Conservation (phyloP, 1,140 invertebrate species). For the Achatina immaculata region DNA sequence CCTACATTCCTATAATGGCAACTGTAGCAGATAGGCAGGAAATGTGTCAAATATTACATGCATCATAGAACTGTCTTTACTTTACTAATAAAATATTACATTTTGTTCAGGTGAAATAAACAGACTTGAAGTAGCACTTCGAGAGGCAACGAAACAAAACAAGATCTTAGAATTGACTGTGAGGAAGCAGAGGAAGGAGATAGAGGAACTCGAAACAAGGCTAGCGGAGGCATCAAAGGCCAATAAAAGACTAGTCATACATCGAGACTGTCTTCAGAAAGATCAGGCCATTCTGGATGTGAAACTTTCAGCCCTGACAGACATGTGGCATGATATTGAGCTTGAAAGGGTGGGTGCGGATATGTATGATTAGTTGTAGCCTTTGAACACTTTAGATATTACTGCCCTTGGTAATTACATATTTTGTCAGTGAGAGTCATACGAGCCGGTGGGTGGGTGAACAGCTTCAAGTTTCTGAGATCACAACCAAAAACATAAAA, state of each 20-base stretch:
- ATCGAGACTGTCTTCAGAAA: slow-evolving; percentile 25
- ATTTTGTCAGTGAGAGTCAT: neutral
- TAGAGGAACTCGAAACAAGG: neutral
- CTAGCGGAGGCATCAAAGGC: slow-evolving; percentile 5
- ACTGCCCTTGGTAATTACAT: neutral
- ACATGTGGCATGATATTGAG: slow-evolving; percentile 31
- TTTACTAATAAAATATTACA: too few species aligned
- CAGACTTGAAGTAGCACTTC: neutral
- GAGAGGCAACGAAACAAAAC: neutral
- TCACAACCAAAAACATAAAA: neutral
- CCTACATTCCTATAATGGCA: too few species aligned
- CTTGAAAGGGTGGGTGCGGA: slow-evolving; percentile 4
- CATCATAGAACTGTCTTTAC: too few species aligned
- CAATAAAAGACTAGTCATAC: slow-evolving; percentile 10
- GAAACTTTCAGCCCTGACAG: slow-evolving; percentile 18
- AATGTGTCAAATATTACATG: too few species aligned
- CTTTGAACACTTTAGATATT: neutral
- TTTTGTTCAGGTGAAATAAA: slow-evolving; percentile 6
- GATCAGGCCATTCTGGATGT: slow-evolving; percentile 28
- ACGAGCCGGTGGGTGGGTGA: neutral
- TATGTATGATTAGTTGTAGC: neutral
- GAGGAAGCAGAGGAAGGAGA: neutral
- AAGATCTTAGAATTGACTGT: neutral
- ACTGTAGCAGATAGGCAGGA: too few species aligned
- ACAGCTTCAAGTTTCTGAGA: neutral